Base-by-base conservation (phyloP, 2,113 vertebrate species). In the Nipponia nippon region DNA sequence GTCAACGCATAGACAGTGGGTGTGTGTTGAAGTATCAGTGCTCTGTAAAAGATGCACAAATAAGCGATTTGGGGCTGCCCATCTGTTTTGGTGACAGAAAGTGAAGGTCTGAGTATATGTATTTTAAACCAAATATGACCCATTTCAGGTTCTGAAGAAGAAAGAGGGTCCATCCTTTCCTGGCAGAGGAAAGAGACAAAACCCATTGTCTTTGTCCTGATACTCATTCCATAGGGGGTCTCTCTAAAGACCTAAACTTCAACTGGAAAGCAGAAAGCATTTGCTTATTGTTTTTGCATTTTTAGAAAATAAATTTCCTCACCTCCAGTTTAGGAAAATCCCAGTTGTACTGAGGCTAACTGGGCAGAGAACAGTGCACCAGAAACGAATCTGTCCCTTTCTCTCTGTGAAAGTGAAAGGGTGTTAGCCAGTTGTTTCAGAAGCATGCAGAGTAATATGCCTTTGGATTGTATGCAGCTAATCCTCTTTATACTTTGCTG, bases 401-500 rank as follows among this genome's bases (percentile, higher is more conserved):
- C 59, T 83, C 55, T 77, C 42, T 1, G 3, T 76, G 76, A 71
- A 94, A 97, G 70, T 1, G 19, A 83, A 95, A 89, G 90, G 36
- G 52, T 42, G 30, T 67, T 77, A 65, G 58, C 30, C 61, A 58
- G 61, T 85, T 46, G 2, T 89, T 88, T 83, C 47, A 44, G 72
- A 82, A 56, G 83, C 63, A 30, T 0, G 0, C 44, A 44, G 56
- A 38, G 46, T 49, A 76, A 69, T 16, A 20, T 25, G 72, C 87
- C 58, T 87, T 78, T 87, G 93, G 81, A 91, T 61, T 34, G 27
- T 73, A 81, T 56, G 82, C 65, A 69, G 73, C 89, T 97, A 94
- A 97, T 97, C 96, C 87, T 95, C 95, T 81, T 96, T 95, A 16
- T 81, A 29, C 87, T 86, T 91, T 90, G 89, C 87, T 94, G 84